phyloP scores from a whole-genome alignment of 2,113 vertebrate genomes.

The Sphaerodactylus townsendi region DNA sequence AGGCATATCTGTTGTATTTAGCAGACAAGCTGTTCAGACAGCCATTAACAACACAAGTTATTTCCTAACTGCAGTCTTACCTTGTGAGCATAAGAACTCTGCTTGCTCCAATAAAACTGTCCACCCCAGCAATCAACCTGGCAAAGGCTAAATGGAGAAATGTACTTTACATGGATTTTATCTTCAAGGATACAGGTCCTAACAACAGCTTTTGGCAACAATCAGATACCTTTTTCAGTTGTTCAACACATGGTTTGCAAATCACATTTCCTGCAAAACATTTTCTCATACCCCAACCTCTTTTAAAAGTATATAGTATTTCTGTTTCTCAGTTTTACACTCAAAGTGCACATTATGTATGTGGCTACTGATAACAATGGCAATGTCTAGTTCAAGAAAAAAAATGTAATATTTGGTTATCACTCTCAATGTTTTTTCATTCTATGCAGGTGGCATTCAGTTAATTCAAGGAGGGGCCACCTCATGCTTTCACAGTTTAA shows the following conservation, averaged over 20 bases:
- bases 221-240: neutral
- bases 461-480: neutral
- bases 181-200: neutral
- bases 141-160: neutral
- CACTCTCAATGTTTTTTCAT: neutral
- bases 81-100: neutral
- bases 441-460: neutral
- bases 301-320: neutral
- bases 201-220: neutral
- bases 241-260: neutral
- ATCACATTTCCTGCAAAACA: neutral
- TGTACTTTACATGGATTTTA: neutral
- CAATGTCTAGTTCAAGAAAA: neutral
- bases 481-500: neutral
- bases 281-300: neutral
- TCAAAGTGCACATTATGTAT: neutral
- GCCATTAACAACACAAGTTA: conserved; percentile 6
- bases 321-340: neutral
- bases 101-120: conserved; percentile 8
- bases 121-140: neutral
- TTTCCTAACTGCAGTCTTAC: conserved; percentile 1
- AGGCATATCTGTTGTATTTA: neutral
- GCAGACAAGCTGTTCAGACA: neutral
- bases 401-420: neutral
- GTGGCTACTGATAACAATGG: neutral